A percentile compares a stretch with the other conserved stretches of the same genome.
Evolutionary conservation across 2,888 invertebrate species (phyloP).

Genomic region (Automeris io): DNA sequence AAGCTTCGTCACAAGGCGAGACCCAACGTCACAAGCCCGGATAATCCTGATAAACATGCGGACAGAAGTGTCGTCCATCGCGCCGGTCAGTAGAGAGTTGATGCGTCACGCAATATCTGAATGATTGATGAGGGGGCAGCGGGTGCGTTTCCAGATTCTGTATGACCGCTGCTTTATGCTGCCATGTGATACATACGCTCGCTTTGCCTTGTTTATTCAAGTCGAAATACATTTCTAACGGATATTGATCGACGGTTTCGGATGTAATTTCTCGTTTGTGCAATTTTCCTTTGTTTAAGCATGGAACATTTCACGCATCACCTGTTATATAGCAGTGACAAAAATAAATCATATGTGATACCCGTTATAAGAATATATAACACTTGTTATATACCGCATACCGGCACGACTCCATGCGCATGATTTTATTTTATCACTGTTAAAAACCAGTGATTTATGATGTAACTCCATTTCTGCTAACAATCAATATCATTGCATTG

Average conservation of each 20-base stretch:
- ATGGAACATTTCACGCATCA: too few species aligned
- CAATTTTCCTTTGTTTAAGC: too few species aligned
- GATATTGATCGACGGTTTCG: background rate
- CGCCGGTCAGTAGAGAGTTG: conserved; percentile 36
- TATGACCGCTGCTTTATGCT: conserved; percentile 6
- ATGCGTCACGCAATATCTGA: conserved; percentile 61
- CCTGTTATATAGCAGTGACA: too few species aligned
- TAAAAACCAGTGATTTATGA: too few species aligned
- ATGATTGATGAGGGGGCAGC: conserved; percentile 8
- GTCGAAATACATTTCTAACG: background rate
- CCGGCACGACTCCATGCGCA: too few species aligned
- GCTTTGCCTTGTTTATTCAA: background rate
- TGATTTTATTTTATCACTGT: too few species aligned
- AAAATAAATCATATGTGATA: too few species aligned
- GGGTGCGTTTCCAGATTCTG: background rate
- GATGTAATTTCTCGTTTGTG: too few species aligned
- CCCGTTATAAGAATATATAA: too few species aligned
- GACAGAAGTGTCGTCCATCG: conserved; percentile 47
- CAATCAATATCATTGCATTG: too few species aligned
- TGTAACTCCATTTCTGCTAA: too few species aligned
- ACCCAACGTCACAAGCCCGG: background rate
- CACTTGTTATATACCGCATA: too few species aligned
- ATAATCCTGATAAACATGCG: conserved; percentile 29
- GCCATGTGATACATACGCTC: background rate
- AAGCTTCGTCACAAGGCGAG: background rate